Percentiles rank a stretch among this genome's conserved stretches.
These are phyloP conservation scores for Zaprionus bogoriensis DNA, from an alignment of 2,888 invertebrate genomes.

Conservation along the genomic window DNA sequence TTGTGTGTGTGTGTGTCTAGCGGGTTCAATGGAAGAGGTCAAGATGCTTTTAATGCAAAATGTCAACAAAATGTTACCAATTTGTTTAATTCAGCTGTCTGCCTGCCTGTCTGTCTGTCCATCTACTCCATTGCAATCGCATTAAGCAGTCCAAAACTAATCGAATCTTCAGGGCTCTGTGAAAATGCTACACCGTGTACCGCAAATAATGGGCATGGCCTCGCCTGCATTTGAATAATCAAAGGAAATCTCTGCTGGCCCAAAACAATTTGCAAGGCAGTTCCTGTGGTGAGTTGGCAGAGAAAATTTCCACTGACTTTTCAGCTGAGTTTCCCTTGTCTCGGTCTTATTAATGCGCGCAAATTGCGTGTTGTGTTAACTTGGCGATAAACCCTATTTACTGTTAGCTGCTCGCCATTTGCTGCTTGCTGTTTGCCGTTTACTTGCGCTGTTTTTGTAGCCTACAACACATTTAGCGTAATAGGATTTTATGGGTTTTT, in stretches of 20 bases:
- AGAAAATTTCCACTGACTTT: slow-evolving; percentile 4
- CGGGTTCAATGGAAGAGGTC: slow-evolving; percentile 4
- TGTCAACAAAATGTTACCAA: slow-evolving; percentile 1
- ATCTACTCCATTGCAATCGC: neutral
- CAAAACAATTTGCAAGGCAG: neutral
- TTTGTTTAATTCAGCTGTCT: neutral
- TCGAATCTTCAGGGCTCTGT: neutral
- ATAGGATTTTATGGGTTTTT: slow-evolving; percentile 58
- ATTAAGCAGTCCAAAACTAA: neutral
- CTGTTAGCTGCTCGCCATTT: slow-evolving; percentile 28
- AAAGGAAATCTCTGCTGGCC: slow-evolving; percentile 4
- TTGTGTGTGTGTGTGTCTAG: slow-evolving; percentile 5
- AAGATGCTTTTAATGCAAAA: neutral
- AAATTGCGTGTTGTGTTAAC: slow-evolving; percentile 59
- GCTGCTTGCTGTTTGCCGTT: slow-evolving; percentile 8
- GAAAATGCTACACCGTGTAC: neutral
- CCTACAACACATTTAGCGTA: slow-evolving; percentile 45
- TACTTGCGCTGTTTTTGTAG: slow-evolving; percentile 3
- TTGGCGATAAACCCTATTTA: slow-evolving; percentile 46
- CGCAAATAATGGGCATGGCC: neutral
- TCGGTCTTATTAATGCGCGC: slow-evolving; percentile 38
- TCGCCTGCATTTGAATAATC: slow-evolving; percentile 4
- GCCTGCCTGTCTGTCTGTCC: neutral
- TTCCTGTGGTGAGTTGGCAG: neutral
- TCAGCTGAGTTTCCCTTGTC: slow-evolving; percentile 1